These are phyloP conservation scores for Limanda limanda DNA, from an alignment of 2,113 vertebrate species.

Conservation along the genomic window DNA sequence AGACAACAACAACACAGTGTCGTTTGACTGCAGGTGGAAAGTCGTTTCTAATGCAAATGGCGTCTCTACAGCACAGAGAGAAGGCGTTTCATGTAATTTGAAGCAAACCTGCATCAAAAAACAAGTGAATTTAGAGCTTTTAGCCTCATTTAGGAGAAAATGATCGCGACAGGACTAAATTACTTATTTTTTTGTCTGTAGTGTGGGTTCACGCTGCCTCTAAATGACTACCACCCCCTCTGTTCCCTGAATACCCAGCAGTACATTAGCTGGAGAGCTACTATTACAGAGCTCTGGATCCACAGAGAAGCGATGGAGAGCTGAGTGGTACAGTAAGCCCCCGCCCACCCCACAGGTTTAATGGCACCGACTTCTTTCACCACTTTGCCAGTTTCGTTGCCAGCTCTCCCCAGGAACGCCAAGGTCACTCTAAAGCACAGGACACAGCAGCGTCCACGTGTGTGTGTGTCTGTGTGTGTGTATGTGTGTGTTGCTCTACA, in stretches of 20 bases:
- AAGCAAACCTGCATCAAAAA: constrained; percentile 2
- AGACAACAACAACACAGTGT: neutral
- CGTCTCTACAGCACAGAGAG: neutral
- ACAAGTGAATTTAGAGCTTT: constrained; percentile 9
- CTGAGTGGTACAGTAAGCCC: constrained; percentile 65
- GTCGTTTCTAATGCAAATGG: constrained; percentile 18
- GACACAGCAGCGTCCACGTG: constrained; percentile 36
- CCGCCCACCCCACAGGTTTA: constrained; percentile 73
- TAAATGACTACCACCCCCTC: constrained; percentile 45
- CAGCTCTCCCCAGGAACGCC: constrained; percentile 62
- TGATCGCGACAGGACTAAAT: constrained; percentile 29
- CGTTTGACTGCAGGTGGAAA: neutral
- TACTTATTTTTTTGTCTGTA: constrained; percentile 6
- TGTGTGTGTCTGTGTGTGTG: neutral
- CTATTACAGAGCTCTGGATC: constrained; percentile 61
- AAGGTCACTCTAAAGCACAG: constrained; percentile 74
- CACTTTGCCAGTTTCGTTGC: constrained; percentile 55
- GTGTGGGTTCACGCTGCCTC: constrained; percentile 29
- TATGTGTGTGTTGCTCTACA: constrained; percentile 31
- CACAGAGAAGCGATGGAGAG: constrained; percentile 53
- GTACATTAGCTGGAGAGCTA: constrained; percentile 75
- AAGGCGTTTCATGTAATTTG: constrained; percentile 15
- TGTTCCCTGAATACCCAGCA: constrained; percentile 69
- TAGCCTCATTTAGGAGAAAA: constrained; percentile 9
- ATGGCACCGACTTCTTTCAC: constrained; percentile 56